Base-by-base conservation (phyloP, 2,797 vertebrate species). In the Buceros bicornis region DNA sequence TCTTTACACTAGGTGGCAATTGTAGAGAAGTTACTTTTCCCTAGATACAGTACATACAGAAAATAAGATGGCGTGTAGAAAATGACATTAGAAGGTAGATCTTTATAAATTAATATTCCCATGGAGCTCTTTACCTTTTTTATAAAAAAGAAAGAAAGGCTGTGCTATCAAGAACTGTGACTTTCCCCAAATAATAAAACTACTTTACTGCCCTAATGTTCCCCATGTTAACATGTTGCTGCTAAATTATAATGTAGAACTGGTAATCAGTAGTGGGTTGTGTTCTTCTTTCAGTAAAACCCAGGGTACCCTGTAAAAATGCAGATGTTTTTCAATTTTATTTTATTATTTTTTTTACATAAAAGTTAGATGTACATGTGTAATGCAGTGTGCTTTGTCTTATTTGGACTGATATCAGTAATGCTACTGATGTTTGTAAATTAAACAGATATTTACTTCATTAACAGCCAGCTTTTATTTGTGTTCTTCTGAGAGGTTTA, bases 361-460 rank as follows among this genome's bases (percentile, higher is more conserved):
- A 96, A 97, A 98, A 93, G 57, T 96, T 98, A 98, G 98, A 96
- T 98, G 97, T 98, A 97, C 97, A 97, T 98, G 98, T 98, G 97
- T 98, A 97, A 98, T 99, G 98, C 98, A 97, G 98, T 98, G 98
- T 99, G 98, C 98, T 99, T 99, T 99, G 98, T 99, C 98, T 98
- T 98, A 98, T 98, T 97, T 98, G 98, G 99, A 99, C 98, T 99
- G 98, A 99, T 99, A 99, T 99, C 99, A 99, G 99, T 99, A 98
- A 98, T 98, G 98, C 98, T 98, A 98, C 99, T 99, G 99, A 99
- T 99, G 98, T 99, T 99, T 99, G 98, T 99, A 99, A 98, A 99
- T 99, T 99, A 99, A 99, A 99, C 98, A 99, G 98, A 98, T 99
- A 99, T 99, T 99, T 99, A 99, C 99, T 99, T 99, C 98, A 99